phyloP scores from a whole-genome alignment of 1,140 invertebrate species.

The Drosophila repletoides region DNA sequence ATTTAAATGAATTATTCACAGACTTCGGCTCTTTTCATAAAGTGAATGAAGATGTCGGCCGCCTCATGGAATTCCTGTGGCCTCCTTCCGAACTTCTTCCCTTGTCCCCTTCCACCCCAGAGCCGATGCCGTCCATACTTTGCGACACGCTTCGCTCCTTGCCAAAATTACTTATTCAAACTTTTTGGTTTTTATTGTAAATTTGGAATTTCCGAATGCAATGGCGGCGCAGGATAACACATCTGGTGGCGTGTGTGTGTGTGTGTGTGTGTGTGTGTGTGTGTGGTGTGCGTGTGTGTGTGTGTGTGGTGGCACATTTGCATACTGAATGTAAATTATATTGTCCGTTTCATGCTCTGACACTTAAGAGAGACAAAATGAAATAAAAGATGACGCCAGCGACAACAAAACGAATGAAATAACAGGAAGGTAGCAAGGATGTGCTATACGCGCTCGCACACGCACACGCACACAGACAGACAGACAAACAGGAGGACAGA shows the following conservation, averaged over 20 bases:
- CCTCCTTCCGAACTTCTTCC: slow-evolving; percentile 7
- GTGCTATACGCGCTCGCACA: slow-evolving; percentile 31
- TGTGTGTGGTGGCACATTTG: slow-evolving; percentile 50
- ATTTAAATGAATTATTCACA: slow-evolving; percentile 49
- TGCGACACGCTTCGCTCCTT: slow-evolving; percentile 18
- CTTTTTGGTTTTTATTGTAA: slow-evolving; percentile 65
- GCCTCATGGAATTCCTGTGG: background rate
- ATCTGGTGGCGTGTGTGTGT: slow-evolving; percentile 2
- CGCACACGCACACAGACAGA: slow-evolving; percentile 1
- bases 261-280: background rate
- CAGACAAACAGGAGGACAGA: background rate
- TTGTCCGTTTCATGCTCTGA: slow-evolving; percentile 72
- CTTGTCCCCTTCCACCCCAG: background rate
- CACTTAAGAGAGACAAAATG: slow-evolving; percentile 72
- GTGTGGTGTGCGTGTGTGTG: slow-evolving; percentile 6
- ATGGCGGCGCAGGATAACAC: slow-evolving; percentile 34
- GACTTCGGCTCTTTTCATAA: slow-evolving; percentile 13
- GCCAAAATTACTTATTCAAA: slow-evolving; percentile 57
- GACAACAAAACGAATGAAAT: slow-evolving; percentile 58
- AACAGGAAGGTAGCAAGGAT: slow-evolving; percentile 41
- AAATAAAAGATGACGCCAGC: slow-evolving; percentile 65
- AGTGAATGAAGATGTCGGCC: slow-evolving; percentile 10
- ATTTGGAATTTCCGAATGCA: slow-evolving; percentile 59
- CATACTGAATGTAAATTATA: slow-evolving; percentile 74
- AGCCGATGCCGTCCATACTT: background rate